Conservation (phyloP, 2,888 invertebrate species). For the Onthophagus sagittarius region DNA sequence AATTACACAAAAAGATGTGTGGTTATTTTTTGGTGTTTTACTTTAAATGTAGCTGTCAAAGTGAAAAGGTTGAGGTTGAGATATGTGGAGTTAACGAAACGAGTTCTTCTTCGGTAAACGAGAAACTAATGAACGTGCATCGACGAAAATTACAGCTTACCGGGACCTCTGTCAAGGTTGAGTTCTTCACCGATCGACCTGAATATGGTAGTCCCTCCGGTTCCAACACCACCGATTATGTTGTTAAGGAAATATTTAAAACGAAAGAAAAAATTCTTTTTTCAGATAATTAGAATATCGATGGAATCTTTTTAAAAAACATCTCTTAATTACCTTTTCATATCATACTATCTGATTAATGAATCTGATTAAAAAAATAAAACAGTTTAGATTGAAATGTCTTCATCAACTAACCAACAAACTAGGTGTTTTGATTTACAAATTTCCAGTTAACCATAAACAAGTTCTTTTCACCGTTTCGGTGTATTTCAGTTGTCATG, state of each 20-base stretch:
- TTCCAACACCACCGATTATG: not conserved
- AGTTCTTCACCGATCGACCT: not conserved
- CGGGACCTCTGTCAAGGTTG: not conserved
- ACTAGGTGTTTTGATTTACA: too few relatives aligned
- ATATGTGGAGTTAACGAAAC: not conserved
- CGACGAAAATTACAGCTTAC: not conserved
- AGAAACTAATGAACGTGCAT: not conserved
- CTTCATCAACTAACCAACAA: too few relatives aligned
- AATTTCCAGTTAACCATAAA: too few relatives aligned
- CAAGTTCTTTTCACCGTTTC: not conserved
- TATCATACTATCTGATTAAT: too few relatives aligned
- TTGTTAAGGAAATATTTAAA: not conserved
- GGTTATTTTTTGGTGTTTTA: not conserved
- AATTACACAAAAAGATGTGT: too few relatives aligned
- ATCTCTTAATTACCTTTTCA: too few relatives aligned
- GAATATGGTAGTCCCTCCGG: not conserved
- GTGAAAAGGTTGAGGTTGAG: not conserved
- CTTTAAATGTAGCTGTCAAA: not conserved
- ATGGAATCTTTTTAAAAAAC: not conserved
- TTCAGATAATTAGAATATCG: not conserved
- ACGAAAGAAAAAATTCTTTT: not conserved
- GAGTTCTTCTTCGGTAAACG: not conserved
- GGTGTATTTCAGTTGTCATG: not conserved
- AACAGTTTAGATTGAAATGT: too few relatives aligned
- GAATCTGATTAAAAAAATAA: too few relatives aligned